These are phyloP conservation scores for Percopsis transmontana DNA, from an alignment of 2,113 vertebrate species.

Conservation along the genomic window DNA sequence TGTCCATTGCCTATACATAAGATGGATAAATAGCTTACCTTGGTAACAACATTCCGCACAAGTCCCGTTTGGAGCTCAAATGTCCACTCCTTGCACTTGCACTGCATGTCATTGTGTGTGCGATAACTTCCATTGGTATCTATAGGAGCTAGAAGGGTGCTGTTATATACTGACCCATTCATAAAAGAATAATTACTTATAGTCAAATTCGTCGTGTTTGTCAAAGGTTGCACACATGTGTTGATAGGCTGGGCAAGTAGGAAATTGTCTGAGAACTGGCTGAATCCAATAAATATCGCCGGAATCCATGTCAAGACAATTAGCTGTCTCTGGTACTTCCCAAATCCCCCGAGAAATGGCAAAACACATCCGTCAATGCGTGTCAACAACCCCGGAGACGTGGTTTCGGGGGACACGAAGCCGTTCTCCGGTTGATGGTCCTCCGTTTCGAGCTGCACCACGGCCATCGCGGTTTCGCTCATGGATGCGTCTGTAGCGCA, in stretches of 20 bases:
- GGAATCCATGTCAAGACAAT: constrained; percentile 95
- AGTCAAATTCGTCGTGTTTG: constrained; percentile 63
- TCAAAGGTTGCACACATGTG: constrained; percentile 76
- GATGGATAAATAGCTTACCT: constrained; percentile 81
- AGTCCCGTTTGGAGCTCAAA: constrained; percentile 88
- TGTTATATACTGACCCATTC: constrained; percentile 48
- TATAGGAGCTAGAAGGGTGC: constrained; percentile 29
- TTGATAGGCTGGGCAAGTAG: constrained; percentile 88
- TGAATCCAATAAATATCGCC: constrained; percentile 93
- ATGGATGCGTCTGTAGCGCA: constrained; percentile 64
- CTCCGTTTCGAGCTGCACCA: constrained; percentile 72
- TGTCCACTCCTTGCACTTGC: constrained; percentile 81
- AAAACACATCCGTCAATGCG: constrained; percentile 87
- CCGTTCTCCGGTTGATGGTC: constrained; percentile 80
- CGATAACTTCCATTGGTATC: constrained; percentile 41
- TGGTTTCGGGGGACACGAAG: constrained; percentile 74
- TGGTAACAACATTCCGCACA: constrained; percentile 89
- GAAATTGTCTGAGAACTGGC: constrained; percentile 93
- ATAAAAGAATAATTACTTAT: constrained; percentile 44
- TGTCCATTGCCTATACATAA: neutral
- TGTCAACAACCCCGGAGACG: constrained; percentile 77
- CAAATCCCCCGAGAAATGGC: constrained; percentile 89
- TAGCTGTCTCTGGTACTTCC: constrained; percentile 89
- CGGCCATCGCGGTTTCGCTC: constrained; percentile 73
- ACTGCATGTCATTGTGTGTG: constrained; percentile 61